phyloP scores from a whole-genome alignment of 2,797 vertebrate genomes.

The Yasuhikotakia modesta region DNA sequence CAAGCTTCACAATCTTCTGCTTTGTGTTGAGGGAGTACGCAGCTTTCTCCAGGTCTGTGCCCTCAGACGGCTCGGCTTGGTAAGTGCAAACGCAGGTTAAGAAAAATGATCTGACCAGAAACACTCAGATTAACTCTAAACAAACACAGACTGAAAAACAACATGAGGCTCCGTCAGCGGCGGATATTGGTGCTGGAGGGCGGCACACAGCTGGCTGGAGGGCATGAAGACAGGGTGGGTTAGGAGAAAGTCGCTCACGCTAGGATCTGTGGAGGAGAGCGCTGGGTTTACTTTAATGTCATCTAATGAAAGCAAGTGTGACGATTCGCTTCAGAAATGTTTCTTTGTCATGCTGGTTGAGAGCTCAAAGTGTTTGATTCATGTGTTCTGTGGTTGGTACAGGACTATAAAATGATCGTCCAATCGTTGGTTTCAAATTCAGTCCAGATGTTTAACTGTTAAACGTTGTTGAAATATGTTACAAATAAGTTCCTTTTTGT shows the following conservation, averaged over 20 bases:
- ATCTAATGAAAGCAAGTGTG: too few relatives aligned
- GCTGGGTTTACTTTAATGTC: too few relatives aligned
- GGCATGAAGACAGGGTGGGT: slow-evolving; percentile 94
- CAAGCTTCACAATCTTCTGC: slow-evolving; percentile 88
- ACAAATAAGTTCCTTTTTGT: too few relatives aligned
- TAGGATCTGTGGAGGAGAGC: slow-evolving; percentile 82
- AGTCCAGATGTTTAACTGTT: too few relatives aligned
- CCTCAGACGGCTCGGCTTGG: slow-evolving; percentile 81
- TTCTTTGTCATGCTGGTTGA: too few relatives aligned
- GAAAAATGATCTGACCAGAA: not conserved
- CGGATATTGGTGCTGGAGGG: slow-evolving; percentile 92
- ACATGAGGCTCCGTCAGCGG: not conserved
- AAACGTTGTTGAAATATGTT: too few relatives aligned
- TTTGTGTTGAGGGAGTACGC: slow-evolving; percentile 82
- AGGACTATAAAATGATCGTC: too few relatives aligned
- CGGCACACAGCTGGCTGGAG: slow-evolving; percentile 84
- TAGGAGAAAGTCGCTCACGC: slow-evolving; percentile 89
- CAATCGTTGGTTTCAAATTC: too few relatives aligned
- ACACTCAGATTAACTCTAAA: too few relatives aligned
- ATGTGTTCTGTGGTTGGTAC: too few relatives aligned
- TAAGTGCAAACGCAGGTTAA: slow-evolving; percentile 75
- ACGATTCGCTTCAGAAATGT: too few relatives aligned
- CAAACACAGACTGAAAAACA: not conserved
- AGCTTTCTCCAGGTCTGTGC: slow-evolving; percentile 85
- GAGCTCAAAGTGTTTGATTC: too few relatives aligned